These are phyloP conservation scores for Macquaria ambigua DNA, from an alignment of 2,113 vertebrate genomes.

Conservation along the genomic window DNA sequence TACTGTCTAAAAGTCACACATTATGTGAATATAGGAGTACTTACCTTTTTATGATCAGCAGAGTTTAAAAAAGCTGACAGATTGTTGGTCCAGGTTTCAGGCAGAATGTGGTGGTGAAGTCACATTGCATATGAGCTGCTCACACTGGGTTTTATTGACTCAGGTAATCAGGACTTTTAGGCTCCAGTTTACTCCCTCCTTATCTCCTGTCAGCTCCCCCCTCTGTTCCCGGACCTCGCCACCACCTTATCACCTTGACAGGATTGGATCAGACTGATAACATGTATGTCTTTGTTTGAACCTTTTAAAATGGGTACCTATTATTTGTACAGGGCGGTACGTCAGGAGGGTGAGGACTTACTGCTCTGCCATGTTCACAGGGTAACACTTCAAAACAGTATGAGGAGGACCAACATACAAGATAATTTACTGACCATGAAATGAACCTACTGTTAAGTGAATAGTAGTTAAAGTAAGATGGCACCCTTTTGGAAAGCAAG, in stretches of 20 bases:
- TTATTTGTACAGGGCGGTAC: slow-evolving; percentile 41
- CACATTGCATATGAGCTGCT: neutral
- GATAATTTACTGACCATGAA: neutral
- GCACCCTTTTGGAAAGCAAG: neutral
- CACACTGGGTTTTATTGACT: slow-evolving; percentile 61
- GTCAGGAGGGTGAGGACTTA: neutral
- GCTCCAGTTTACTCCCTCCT: slow-evolving; percentile 38
- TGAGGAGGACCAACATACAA: neutral
- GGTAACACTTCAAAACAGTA: neutral
- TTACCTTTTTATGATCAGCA: slow-evolving; percentile 36
- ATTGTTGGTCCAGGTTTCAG: slow-evolving; percentile 1
- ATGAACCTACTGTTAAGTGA: neutral
- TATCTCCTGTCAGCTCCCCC: slow-evolving; percentile 48
- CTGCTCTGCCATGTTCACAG: neutral
- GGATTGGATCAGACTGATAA: slow-evolving; percentile 24
- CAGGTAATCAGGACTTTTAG: slow-evolving; percentile 48
- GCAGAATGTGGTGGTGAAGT: slow-evolving; percentile 18
- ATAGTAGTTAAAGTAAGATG: neutral
- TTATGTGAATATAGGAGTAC: neutral
- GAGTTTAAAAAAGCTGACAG: neutral
- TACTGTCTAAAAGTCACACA: neutral
- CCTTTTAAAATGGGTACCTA: neutral
- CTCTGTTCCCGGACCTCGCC: slow-evolving; percentile 16
- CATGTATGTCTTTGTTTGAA: neutral
- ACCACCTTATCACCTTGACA: slow-evolving; percentile 13